Percentiles rank a stretch among this genome's conserved stretches.
phyloP scores from a whole-genome alignment of 2,113 vertebrate genomes.

The Casuarius casuarius region DNA sequence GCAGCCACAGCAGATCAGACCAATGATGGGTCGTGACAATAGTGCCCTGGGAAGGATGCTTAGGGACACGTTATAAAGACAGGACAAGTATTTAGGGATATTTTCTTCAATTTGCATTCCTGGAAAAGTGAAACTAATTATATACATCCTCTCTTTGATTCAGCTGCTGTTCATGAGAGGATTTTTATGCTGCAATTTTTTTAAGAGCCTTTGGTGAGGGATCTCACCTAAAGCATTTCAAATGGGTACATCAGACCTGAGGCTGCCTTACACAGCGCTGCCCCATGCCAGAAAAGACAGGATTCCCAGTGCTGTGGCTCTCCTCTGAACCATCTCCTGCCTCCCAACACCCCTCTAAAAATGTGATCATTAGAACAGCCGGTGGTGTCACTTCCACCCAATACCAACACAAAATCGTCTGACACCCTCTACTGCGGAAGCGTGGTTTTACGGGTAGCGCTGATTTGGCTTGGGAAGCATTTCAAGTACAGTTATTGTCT shows the following conservation, averaged over 20 bases:
- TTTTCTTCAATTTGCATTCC: neutral
- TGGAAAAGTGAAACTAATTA: neutral
- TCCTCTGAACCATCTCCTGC: neutral
- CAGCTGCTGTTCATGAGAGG: neutral
- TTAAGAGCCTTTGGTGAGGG: neutral
- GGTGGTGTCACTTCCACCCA: neutral
- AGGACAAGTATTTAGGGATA: neutral
- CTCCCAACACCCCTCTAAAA: neutral
- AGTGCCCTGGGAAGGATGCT: neutral
- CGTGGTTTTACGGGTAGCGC: neutral
- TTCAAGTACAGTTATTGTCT: neutral
- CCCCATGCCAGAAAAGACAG: neutral
- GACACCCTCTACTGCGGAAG: neutral
- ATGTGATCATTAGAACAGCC: neutral
- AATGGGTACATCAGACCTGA: neutral
- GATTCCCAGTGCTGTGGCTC: accelerated
- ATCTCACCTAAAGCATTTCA: neutral
- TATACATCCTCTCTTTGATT: neutral
- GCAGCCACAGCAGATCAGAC: neutral
- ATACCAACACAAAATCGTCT: neutral
- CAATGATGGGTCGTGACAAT: neutral
- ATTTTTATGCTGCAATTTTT: neutral
- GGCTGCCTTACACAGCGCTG: neutral
- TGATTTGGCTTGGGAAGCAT: neutral
- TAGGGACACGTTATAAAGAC: neutral